Percentiles rank a stretch among this genome's conserved stretches.
Conservation (phyloP, 2,113 vertebrate species). For the Oxyruncus cristatus region DNA sequence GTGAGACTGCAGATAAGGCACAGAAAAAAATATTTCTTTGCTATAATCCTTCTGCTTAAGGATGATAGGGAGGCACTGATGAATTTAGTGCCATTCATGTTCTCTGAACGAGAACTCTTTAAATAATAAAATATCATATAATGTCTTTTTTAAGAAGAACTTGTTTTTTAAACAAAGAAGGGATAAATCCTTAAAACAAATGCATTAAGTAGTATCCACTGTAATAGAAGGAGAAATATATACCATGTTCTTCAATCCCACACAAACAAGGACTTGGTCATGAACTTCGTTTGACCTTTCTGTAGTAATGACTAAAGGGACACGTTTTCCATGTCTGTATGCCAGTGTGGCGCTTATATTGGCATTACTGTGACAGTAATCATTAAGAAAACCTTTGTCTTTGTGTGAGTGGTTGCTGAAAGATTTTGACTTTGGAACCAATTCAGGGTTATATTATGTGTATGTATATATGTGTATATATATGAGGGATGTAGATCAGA, state of each 20-base stretch:
- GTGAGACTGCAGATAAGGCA: constrained; percentile 69
- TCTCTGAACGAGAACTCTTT: constrained; percentile 51
- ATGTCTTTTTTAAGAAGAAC: constrained; percentile 56
- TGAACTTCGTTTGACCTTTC: constrained; percentile 31
- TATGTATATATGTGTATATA: background rate
- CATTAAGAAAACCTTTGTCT: background rate
- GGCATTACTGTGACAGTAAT: background rate
- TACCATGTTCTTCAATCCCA: background rate
- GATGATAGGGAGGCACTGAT: constrained; percentile 61
- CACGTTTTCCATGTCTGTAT: background rate
- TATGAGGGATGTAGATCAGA: background rate
- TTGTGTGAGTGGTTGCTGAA: background rate
- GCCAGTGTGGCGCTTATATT: background rate
- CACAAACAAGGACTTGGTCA: background rate
- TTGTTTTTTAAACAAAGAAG: background rate
- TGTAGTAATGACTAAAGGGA: constrained; percentile 13
- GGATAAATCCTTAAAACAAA: background rate
- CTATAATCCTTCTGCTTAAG: constrained; percentile 69
- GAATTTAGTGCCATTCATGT: constrained; percentile 60
- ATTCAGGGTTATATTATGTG: background rate
- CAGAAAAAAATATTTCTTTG: constrained; percentile 61
- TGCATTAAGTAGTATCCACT: background rate
- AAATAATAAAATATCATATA: constrained; percentile 64
- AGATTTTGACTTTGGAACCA: background rate
- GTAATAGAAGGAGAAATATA: background rate